These are phyloP conservation scores for Stratiolaelaps scimitus DNA, from an alignment of 1,140 invertebrate genomes.

Conservation along the genomic window DNA sequence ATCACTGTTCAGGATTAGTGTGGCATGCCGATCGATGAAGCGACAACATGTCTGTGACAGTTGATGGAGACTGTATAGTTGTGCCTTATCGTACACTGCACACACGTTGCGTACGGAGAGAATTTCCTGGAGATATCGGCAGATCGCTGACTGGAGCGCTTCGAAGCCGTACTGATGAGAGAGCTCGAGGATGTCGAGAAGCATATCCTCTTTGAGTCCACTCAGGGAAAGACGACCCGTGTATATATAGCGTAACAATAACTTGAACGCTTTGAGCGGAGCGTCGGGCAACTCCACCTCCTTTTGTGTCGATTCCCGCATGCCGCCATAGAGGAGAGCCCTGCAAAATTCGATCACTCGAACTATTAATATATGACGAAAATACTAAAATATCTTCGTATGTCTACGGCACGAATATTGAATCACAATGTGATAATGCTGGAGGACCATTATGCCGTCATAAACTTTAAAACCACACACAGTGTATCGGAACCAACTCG, in stretches of 20 bases:
- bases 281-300: constrained; percentile 75
- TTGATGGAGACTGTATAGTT: constrained; percentile 53
- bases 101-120: constrained; percentile 78
- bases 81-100: constrained; percentile 77
- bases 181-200: constrained; percentile 71
- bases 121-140: constrained; percentile 77
- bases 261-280: constrained; percentile 74
- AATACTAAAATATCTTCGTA: constrained; percentile 6
- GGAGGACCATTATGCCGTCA: no score
- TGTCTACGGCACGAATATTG: no score
- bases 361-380: constrained; percentile 28
- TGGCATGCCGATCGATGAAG: constrained; percentile 78
- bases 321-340: constrained; percentile 73
- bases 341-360: constrained; percentile 40
- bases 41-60: constrained; percentile 51
- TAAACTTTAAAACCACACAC: no score
- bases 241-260: constrained; percentile 86
- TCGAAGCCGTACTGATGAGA: constrained; percentile 90
- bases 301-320: constrained; percentile 65
- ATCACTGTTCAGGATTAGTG: constrained; percentile 65
- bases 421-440: no score
- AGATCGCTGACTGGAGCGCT: constrained; percentile 77
- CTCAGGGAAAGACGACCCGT: constrained; percentile 72
- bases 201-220: constrained; percentile 66
- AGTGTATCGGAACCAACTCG: no score